Evolutionary conservation across 2,797 vertebrate genomes (phyloP), one percentile per base, ranked within the genome.

Genomic region (Argentina silus): DNA sequence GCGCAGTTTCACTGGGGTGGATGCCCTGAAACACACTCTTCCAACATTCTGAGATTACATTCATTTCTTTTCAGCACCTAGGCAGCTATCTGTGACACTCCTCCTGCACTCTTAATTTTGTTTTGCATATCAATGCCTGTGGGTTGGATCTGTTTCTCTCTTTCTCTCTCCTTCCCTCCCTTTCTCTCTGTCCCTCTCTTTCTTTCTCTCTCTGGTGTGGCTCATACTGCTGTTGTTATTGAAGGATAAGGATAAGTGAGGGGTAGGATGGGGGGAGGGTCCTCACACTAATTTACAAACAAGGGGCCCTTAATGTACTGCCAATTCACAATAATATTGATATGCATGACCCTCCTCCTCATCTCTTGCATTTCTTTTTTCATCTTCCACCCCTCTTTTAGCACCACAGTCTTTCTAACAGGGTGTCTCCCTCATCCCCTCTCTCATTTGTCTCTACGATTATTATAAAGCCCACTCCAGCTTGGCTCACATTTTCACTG

Each of bases 361-460:
- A 59, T 83, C 71, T 56, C 59, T 77, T 70, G 42, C 66, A 70
- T 81, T 77, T 70, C 57, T 15, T 50, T 5, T 64, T 78, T 84
- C 80, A 79, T 67, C 45, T 78, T 79, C 67, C 51, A n/a, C 51
- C 77, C 1, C 0, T 72, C 12, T 43, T 23, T 14, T 43, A 15
- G 14, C 6, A 50, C 47, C 76, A 81, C 74, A 79, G 77, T 77
- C 72, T 74, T 68, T 81, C 78, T 82, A 76, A 70, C 71, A 69
- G 67, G 86, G 83, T 10, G 56, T 80, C 82, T 83, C 79, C 79
- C 81, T 73, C 78, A 74, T 86, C 81, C 80, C 69, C 78, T 82
- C 64, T 73, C 71, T 82, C 76, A 86, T 90, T 86, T 86, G 79
- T 87, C 81, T 90, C 77, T 74, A 81, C 88, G 86, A 89, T 91